Percentiles rank a stretch among this genome's conserved stretches.
Evolutionary conservation across 2,797 vertebrate species (phyloP).

Genomic region (Chromobotia macracanthus): DNA sequence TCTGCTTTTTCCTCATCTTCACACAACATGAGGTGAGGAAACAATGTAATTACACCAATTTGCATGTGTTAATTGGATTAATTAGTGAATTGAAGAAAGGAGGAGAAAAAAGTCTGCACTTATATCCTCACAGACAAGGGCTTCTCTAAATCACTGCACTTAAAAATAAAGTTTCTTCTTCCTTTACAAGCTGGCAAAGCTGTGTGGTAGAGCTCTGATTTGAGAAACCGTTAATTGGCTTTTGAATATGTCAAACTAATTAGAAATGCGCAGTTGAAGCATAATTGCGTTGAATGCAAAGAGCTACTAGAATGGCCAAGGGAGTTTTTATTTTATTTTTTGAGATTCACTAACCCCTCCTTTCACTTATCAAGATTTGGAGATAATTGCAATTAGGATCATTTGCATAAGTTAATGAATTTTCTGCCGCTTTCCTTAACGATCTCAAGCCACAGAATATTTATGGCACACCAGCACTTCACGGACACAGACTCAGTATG

Average conservation of each 20-base stretch:
- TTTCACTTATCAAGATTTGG: constrained; percentile 73
- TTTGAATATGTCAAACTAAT: constrained; percentile 73
- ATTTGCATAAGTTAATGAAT: constrained; percentile 80
- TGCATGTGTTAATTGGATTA: constrained; percentile 73
- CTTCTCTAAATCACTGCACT: constrained; percentile 46
- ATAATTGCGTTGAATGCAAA: constrained; percentile 73
- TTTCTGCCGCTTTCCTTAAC: constrained; percentile 67
- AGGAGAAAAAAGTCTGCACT: constrained; percentile 18
- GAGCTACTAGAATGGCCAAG: constrained; percentile 66
- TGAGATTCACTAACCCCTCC: constrained; percentile 60
- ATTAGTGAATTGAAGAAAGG: constrained; percentile 60
- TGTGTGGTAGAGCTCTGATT: constrained; percentile 58
- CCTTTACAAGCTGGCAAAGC: constrained; percentile 55
- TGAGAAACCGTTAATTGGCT: constrained; percentile 73
- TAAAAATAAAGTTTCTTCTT: constrained; percentile 64
- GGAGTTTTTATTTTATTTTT: constrained; percentile 61
- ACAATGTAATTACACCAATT: constrained; percentile 68
- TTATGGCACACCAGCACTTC: constrained; percentile 65
- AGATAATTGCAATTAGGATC: constrained; percentile 78
- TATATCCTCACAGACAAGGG: constrained; percentile 41
- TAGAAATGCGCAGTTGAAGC: constrained; percentile 76
- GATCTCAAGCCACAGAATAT: constrained; percentile 68
- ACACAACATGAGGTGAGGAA: constrained; percentile 66
- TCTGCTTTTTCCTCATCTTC: constrained; percentile 53
- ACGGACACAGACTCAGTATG: constrained; percentile 49